A percentile compares a stretch with the other conserved stretches of the same genome.
These are phyloP conservation scores for Actinopyga echinites DNA, from an alignment of 53 echinoderm and acorn worm species.

Conservation along the genomic window DNA sequence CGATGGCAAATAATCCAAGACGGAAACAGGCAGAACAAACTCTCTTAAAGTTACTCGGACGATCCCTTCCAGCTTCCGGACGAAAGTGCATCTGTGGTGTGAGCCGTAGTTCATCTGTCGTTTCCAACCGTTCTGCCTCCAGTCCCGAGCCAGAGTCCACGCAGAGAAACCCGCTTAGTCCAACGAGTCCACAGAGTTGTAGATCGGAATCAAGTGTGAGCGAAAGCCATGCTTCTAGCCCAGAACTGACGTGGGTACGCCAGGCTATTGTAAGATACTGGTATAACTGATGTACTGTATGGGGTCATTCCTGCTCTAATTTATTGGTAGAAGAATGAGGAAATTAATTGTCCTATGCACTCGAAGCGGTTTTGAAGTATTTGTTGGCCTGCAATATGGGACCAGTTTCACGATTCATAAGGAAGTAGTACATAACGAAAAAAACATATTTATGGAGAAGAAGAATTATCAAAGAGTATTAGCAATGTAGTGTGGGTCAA, in stretches of 20 bases:
- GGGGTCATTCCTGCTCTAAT: no score
- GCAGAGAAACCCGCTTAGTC: slow-evolving; percentile 72
- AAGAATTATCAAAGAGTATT: no score
- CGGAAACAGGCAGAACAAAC: slow-evolving; percentile 86
- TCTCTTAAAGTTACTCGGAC: slow-evolving; percentile 77
- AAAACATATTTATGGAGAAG: no score
- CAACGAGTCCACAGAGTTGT: slow-evolving; percentile 78
- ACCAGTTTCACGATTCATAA: no score
- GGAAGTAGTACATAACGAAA: no score
- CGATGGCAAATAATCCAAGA: slow-evolving; percentile 81
- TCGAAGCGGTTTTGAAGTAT: no score
- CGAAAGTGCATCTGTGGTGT: slow-evolving; percentile 94
- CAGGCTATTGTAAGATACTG: slow-evolving; percentile 92
- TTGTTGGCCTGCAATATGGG: no score
- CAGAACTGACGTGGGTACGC: slow-evolving; percentile 96
- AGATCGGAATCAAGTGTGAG: slow-evolving; percentile 76
- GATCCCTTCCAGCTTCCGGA: slow-evolving; percentile 86
- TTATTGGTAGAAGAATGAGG: no score
- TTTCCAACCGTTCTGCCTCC: slow-evolving; percentile 90
- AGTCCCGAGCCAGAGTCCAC: slow-evolving; percentile 76
- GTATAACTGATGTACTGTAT: slow-evolving; percentile 69
- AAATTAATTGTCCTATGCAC: no score
- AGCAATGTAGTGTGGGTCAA: no score
- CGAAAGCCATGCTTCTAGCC: slow-evolving; percentile 87
- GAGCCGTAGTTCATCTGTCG: slow-evolving; percentile 90